Conservation (phyloP, 1,140 invertebrate species). For the Polypedilum vanderplanki region DNA sequence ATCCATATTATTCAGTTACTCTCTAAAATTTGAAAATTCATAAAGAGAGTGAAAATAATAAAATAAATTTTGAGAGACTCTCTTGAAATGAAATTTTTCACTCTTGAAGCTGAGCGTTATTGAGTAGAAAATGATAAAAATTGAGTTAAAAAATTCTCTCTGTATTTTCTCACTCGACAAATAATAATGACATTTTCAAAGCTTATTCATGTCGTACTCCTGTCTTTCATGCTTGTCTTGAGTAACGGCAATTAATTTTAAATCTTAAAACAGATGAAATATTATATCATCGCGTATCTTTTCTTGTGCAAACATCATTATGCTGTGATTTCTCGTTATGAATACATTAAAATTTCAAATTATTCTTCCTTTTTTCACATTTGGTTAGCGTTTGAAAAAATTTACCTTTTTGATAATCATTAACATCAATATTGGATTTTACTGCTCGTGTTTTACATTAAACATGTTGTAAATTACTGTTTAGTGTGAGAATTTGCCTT, state of each 20-base stretch:
- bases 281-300: neutral
- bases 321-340: neutral
- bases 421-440: no score
- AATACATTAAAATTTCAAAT: neutral
- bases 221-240: neutral
- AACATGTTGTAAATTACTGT: neutral
- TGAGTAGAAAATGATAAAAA: no score
- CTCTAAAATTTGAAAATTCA: no score
- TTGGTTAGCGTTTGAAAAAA: no score
- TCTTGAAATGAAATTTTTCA: slow-evolving; percentile 26
- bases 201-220: neutral
- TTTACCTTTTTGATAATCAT: no score
- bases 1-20: no score
- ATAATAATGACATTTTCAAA: slow-evolving; percentile 20
- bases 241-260: slow-evolving; percentile 21
- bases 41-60: neutral
- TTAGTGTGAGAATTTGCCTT: neutral
- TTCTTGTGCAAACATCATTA: neutral
- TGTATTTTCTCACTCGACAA: neutral
- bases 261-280: slow-evolving; percentile 6
- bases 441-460: neutral
- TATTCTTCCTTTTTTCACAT: no score
- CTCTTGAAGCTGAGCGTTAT: neutral
- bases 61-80: neutral
- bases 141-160: neutral